These are phyloP conservation scores for Holocentrus rufus DNA, from an alignment of 2,797 vertebrate genomes.

Conservation along the genomic window DNA sequence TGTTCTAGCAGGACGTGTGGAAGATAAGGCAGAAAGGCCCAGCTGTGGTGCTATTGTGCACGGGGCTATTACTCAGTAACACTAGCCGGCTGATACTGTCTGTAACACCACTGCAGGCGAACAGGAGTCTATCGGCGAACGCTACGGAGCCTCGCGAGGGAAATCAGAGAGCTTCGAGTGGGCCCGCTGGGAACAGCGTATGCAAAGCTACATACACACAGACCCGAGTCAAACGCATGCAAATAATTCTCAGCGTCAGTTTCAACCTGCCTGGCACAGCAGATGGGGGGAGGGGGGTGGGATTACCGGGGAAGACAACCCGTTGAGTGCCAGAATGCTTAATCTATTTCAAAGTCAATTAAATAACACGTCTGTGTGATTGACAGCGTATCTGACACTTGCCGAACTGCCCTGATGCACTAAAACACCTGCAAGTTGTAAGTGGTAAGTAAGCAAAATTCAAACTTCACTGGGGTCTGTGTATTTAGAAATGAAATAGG, in stretches of 20 bases:
- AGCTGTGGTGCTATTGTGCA: conserved; percentile 38
- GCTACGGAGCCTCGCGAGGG: conserved; percentile 30
- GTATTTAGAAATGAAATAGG: too few relatives aligned
- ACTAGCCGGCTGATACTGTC: conserved; percentile 52
- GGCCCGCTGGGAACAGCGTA: conserved; percentile 28
- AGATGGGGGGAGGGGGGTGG: not conserved
- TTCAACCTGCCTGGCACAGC: conserved; percentile 23
- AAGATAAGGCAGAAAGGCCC: conserved; percentile 50
- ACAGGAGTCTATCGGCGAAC: conserved; percentile 48
- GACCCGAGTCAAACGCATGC: conserved; percentile 24
- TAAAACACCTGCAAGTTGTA: conserved; percentile 21
- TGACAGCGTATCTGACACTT: conserved; percentile 4
- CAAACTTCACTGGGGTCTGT: conserved; percentile 26
- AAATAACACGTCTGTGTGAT: conserved; percentile 7
- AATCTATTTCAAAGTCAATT: conserved; percentile 12
- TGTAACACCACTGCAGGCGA: conserved; percentile 48
- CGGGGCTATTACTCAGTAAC: conserved; percentile 37
- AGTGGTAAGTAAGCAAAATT: not conserved
- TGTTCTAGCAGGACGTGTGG: conserved; percentile 52
- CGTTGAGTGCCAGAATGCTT: conserved; percentile 5
- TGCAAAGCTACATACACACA: conserved; percentile 26
- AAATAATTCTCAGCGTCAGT: conserved; percentile 16
- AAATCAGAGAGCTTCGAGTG: conserved; percentile 45
- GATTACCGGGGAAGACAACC: not conserved
- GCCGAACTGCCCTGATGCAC: conserved; percentile 13